Evolutionary conservation across 2,113 vertebrate species (phyloP).

Genomic region (Mellivora capensis): DNA sequence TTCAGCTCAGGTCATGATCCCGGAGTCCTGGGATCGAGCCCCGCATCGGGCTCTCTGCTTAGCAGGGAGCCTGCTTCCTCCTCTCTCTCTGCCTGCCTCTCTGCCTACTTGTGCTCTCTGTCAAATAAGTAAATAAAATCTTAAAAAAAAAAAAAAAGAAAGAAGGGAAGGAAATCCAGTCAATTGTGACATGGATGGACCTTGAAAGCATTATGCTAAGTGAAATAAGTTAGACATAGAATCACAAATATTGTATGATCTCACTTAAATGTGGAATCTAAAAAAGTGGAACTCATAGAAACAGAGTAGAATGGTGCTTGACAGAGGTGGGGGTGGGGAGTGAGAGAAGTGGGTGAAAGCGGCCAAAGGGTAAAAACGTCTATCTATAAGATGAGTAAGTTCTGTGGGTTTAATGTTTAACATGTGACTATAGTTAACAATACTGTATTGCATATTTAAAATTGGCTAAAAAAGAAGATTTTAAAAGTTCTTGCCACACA

Average conservation of each 20-base stretch:
- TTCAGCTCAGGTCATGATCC: too few species aligned
- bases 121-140: too few species aligned
- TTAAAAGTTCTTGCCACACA: not conserved
- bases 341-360: fast-evolving
- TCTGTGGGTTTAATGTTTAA: not conserved
- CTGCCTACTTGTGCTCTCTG: too few species aligned
- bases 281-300: not conserved
- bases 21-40: too few species aligned
- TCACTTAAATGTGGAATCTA: not conserved
- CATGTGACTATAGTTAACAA: not conserved
- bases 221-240: not conserved
- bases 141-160: too few species aligned
- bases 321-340: too few species aligned
- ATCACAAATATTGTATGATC: not conserved
- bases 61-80: too few species aligned
- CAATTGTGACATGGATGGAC: not conserved
- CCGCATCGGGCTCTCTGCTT: too few species aligned
- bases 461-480: not conserved
- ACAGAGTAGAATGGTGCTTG: not conserved
- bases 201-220: not conserved
- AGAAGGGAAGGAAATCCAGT: not conserved
- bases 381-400: not conserved
- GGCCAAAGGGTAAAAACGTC: not conserved
- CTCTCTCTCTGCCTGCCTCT: too few species aligned
- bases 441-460: not conserved